Evolutionary conservation across 2,113 vertebrate genomes (phyloP).

Genomic region (Numida meleagris): DNA sequence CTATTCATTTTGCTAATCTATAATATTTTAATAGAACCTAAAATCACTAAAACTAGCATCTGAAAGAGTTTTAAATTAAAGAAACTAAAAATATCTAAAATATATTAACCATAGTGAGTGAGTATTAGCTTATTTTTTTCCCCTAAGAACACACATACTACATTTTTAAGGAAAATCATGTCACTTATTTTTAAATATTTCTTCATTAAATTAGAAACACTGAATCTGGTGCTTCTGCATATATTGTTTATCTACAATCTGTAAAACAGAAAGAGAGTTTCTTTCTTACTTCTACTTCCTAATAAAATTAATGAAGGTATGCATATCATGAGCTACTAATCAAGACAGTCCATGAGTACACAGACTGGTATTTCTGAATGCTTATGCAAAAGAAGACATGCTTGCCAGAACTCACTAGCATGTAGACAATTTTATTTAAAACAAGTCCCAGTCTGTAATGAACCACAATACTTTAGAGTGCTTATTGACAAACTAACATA

Average conservation of each 20-base stretch:
- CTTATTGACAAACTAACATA: neutral
- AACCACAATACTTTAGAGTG: neutral
- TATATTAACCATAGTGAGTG: neutral
- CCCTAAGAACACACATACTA: neutral
- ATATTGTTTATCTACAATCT: neutral
- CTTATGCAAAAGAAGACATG: neutral
- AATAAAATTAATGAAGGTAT: neutral
- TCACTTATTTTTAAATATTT: neutral
- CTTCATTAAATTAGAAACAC: neutral
- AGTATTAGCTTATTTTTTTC: neutral
- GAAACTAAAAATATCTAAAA: neutral
- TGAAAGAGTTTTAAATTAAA: neutral
- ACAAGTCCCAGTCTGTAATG: neutral
- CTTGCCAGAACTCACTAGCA: neutral
- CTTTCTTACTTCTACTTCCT: neutral
- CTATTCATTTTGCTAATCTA: neutral
- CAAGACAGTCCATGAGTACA: neutral
- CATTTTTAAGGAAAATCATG: neutral
- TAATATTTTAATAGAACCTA: neutral
- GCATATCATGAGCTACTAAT: neutral
- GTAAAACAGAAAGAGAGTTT: neutral
- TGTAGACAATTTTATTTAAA: neutral
- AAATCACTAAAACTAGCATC: neutral
- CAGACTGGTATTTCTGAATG: neutral
- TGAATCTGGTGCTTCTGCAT: neutral